Conservation (phyloP, 2,113 vertebrate species). For the Aldabrachelys gigantea region DNA sequence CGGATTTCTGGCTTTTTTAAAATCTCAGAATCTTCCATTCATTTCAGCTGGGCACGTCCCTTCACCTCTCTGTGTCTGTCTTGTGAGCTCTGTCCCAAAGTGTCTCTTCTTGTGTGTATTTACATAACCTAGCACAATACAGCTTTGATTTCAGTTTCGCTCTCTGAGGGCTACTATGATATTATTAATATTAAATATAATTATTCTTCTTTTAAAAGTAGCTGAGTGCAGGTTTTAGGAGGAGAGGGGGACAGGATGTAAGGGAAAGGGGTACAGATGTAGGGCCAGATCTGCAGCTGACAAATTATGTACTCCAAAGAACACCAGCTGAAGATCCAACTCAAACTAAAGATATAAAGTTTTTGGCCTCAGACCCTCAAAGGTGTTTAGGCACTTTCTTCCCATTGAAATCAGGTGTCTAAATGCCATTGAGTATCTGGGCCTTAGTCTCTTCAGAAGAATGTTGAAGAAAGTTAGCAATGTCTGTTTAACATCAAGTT, state of each 20-base stretch:
- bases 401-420: not conserved
- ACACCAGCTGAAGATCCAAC: not conserved
- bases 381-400: not conserved
- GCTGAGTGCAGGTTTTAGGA: not conserved
- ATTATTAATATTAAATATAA: not conserved
- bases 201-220: not conserved
- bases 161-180: not conserved
- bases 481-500: not conserved
- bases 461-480: not conserved
- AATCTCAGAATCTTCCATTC: not conserved
- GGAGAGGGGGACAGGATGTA: not conserved
- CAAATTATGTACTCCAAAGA: not conserved
- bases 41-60: not conserved
- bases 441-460: slow-evolving; percentile 6
- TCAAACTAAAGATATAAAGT: not conserved
- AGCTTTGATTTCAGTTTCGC: not conserved
- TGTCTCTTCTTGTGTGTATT: not conserved
- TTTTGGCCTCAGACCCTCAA: not conserved
- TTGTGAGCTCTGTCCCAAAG: not conserved
- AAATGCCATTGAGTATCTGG: not conserved
- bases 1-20: not conserved
- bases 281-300: not conserved
- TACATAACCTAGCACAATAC: not conserved
- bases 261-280: not conserved
- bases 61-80: not conserved